Conservation (phyloP, 2,113 vertebrate species). For the Turdus rufiventris region DNA sequence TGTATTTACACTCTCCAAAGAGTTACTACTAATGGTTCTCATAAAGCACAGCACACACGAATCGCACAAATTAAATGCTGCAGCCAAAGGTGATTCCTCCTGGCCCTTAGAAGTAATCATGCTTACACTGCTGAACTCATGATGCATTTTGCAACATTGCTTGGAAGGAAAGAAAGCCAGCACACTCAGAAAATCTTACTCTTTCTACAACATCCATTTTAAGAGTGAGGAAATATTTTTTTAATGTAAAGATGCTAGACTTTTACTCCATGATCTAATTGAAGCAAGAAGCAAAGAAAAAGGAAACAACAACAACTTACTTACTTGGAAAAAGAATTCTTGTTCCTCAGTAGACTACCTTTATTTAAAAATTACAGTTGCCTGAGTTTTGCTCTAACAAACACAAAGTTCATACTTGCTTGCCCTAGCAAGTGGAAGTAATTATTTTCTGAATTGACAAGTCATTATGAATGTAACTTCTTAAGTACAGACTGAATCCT, state of each 20-base stretch:
- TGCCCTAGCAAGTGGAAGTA: background rate
- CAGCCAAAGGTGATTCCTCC: background rate
- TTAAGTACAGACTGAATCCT: no score
- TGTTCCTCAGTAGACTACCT: background rate
- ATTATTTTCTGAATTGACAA: background rate
- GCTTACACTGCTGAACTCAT: background rate
- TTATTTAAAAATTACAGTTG: background rate
- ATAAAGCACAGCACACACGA: background rate
- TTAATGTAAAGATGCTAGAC: background rate
- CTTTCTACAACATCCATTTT: background rate
- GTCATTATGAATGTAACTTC: background rate
- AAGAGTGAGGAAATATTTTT: background rate
- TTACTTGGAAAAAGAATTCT: background rate
- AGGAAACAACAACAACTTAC: background rate
- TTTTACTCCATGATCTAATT: background rate
- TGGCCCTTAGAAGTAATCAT: accelerated
- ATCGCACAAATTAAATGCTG: background rate
- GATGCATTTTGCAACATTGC: background rate
- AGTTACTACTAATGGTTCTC: background rate
- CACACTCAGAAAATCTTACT: background rate
- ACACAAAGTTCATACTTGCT: background rate
- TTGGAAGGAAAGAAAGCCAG: background rate
- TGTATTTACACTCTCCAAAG: background rate
- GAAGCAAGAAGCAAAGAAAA: background rate
- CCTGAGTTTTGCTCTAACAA: background rate